These are phyloP conservation scores for Drosophila kanapiae DNA, from an alignment of 1,140 invertebrate species.

Conservation along the genomic window DNA sequence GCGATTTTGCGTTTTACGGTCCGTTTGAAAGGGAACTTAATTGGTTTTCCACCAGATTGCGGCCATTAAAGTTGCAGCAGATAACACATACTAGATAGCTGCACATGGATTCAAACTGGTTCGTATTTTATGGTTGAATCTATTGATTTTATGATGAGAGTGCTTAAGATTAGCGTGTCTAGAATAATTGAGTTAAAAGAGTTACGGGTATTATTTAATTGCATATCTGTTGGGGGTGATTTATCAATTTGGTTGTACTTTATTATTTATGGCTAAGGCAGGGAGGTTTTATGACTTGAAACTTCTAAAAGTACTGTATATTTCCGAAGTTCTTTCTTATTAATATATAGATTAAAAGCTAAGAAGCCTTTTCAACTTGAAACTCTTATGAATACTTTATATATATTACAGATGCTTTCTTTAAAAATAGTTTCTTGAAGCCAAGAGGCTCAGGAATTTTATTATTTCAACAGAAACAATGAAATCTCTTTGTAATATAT, in stretches of 20 bases:
- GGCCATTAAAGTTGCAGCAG: slow-evolving; percentile 12
- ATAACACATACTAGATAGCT: not conserved
- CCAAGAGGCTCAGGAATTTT: not conserved
- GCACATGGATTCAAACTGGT: slow-evolving; percentile 3
- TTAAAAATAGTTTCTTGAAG: not conserved
- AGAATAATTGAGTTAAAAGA: slow-evolving; percentile 7
- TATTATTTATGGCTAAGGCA: too few relatives aligned
- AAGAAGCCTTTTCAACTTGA: not conserved
- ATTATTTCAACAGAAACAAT: too few relatives aligned
- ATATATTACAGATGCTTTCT: too few relatives aligned
- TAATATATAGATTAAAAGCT: too few relatives aligned
- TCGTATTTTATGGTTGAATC: not conserved
- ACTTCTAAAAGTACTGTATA: too few relatives aligned
- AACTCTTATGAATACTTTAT: not conserved
- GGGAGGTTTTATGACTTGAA: not conserved
- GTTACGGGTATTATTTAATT: not conserved
- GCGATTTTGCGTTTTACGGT: slow-evolving; percentile 66
- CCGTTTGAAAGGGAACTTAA: slow-evolving; percentile 70
- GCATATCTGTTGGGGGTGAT: not conserved
- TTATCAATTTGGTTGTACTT: not conserved
- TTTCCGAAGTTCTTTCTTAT: too few relatives aligned
- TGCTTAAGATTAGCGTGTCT: not conserved
- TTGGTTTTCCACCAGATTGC: slow-evolving; percentile 65
- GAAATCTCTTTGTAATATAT: too few relatives aligned
- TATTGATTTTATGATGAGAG: slow-evolving; percentile 14